A percentile compares a stretch with the other conserved stretches of the same genome.
Conservation (phyloP, 2,888 invertebrate genomes). For the Ametastegia equiseti region DNA sequence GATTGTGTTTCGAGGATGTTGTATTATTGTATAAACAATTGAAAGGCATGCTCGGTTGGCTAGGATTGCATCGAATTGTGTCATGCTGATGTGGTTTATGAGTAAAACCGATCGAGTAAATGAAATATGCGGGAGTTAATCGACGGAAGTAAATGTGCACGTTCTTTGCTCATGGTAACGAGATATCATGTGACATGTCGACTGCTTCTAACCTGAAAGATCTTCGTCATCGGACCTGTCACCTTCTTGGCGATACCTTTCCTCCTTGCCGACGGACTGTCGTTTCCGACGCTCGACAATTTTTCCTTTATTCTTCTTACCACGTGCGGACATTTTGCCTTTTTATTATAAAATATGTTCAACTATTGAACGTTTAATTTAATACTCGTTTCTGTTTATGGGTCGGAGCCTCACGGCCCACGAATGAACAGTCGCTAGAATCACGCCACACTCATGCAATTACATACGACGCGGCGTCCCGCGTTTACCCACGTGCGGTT, state of each 20-base stretch:
- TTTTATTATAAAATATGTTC: background rate
- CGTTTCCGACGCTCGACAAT: constrained; percentile 63
- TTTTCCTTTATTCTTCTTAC: constrained; percentile 61
- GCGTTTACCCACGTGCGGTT: too few relatives aligned
- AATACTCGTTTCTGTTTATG: background rate
- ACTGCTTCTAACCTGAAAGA: constrained; percentile 62
- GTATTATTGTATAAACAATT: too few relatives aligned
- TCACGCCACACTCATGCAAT: background rate
- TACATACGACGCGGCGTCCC: too few relatives aligned
- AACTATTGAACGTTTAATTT: background rate
- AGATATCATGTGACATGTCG: constrained; percentile 5
- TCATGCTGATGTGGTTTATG: too few relatives aligned
- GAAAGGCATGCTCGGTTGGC: too few relatives aligned
- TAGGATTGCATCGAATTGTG: too few relatives aligned
- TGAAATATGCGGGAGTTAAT: too few relatives aligned
- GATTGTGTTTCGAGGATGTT: too few relatives aligned
- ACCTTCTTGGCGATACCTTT: constrained; percentile 68
- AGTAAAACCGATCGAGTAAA: too few relatives aligned
- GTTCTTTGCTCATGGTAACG: too few relatives aligned
- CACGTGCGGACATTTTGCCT: constrained; percentile 63
- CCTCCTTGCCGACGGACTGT: constrained; percentile 70
- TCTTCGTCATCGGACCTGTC: constrained; percentile 70
- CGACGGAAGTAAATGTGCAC: too few relatives aligned
- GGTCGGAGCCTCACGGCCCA: background rate
- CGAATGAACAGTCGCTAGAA: background rate